Evolutionary conservation across 2,888 invertebrate genomes (phyloP), one percentile per base, ranked within the genome.

Genomic region (Lampropteryx suffumata): DNA sequence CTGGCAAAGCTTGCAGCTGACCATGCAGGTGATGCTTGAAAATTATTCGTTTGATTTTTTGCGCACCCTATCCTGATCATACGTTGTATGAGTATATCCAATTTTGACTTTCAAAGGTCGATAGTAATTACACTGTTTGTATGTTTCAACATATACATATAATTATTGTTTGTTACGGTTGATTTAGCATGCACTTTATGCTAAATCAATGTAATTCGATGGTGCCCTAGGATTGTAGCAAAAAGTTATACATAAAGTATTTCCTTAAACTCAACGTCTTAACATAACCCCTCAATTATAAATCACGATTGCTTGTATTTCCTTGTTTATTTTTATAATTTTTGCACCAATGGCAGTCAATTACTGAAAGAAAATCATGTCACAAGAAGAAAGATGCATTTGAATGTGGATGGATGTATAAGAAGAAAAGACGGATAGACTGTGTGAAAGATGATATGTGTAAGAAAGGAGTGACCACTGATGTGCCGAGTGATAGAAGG

Each of bases 91-190:
- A n/a, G n/a, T n/a, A n/a, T n/a, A n/a, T n/a, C n/a, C 36, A 24
- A 37, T 39, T 57, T 55, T 55, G 55, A 50, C 41, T 53, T 61
- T 51, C 57, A 61, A 64, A 59, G 72, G 69, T 65, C 67, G 49
- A 5, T 1, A n/a, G 51, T 71, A 71, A 71, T 71, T 69, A 61
- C 40, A 51, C 37, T 48, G 46, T 47, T 39, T 29, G 33, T 39
- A 39, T 29, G 36, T 39, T 41, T 40, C 21, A 35, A 40, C 40
- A 45, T 45, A 51, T 48, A 55, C 40, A 28, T 33, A 47, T 26
- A 34, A 50, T 32, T 35, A 34, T 8, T 37, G 50, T 50, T 35
- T 27, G 49, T 51, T 49, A 47, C 49, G 49, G 41, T 48, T 46
- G 52, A 53, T 50, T 53, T 49, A 48, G 49, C 51, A 55, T 36